Percentiles rank a stretch among this genome's conserved stretches.
Evolutionary conservation across 2,888 invertebrate species (phyloP).

Genomic region (Apamea sordens): DNA sequence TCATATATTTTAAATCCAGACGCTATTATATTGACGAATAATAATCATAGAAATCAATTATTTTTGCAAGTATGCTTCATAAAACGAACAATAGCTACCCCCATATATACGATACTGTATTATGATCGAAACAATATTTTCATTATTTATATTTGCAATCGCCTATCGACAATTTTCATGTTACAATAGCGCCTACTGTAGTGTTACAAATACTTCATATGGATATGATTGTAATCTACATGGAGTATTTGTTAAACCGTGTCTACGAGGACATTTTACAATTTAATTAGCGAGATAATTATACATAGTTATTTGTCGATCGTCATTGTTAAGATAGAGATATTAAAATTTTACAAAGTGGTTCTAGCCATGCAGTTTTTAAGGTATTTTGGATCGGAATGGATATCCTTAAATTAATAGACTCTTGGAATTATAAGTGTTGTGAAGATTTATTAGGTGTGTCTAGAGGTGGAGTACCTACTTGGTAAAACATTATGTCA

Average conservation of each 20-base stretch:
- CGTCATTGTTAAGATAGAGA: conserved; percentile 63
- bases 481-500: background rate
- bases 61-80: background rate
- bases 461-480: background rate
- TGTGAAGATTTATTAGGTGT: background rate
- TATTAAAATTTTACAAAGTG: conserved; percentile 38
- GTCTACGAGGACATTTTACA: conserved; percentile 28
- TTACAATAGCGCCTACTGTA: conserved; percentile 11
- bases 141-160: conserved; percentile 22
- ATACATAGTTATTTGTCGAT: conserved; percentile 74
- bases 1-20: background rate
- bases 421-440: conserved; percentile 3
- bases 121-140: background rate
- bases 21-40: background rate
- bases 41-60: background rate
- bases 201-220: conserved; percentile 6
- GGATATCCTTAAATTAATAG: conserved; percentile 39
- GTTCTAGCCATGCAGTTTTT: conserved; percentile 24
- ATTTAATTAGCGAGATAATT: conserved; percentile 54
- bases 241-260: conserved; percentile 14
- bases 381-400: conserved; percentile 48
- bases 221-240: background rate
- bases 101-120: background rate
- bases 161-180: conserved; percentile 7
- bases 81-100: background rate